These are phyloP conservation scores for Illadopsis cleaveri DNA, from an alignment of 2,113 vertebrate genomes.

Conservation along the genomic window DNA sequence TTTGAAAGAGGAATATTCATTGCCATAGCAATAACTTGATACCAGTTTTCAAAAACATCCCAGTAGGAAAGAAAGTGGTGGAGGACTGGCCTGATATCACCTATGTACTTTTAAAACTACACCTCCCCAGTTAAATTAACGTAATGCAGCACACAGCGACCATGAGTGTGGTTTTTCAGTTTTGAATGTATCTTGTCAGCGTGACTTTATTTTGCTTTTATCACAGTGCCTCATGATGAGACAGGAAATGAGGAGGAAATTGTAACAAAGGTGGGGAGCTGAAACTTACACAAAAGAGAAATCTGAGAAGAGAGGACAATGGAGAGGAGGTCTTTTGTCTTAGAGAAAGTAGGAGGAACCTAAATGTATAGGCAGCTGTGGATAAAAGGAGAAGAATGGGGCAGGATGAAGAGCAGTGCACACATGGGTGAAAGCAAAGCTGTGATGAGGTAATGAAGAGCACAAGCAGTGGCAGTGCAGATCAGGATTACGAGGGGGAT, in stretches of 20 bases:
- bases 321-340: background rate
- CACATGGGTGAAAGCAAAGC: background rate
- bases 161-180: background rate
- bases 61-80: background rate
- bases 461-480: background rate
- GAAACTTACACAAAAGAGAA: background rate
- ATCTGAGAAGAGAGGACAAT: background rate
- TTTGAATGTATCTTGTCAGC: background rate
- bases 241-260: background rate
- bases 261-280: background rate
- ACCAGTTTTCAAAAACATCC: background rate
- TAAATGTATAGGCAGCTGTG: background rate
- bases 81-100: background rate
- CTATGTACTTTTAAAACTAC: background rate
- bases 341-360: background rate
- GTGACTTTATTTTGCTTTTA: background rate
- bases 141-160: background rate
- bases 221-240: background rate
- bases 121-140: background rate
- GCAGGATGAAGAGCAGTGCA: background rate
- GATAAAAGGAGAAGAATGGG: background rate
- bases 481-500: background rate
- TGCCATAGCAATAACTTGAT: conserved; percentile 3
- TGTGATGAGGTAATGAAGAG: background rate
- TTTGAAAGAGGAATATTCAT: conserved; percentile 36